phyloP scores from a whole-genome alignment of 1,140 invertebrate species.

The Drosophila repleta region DNA sequence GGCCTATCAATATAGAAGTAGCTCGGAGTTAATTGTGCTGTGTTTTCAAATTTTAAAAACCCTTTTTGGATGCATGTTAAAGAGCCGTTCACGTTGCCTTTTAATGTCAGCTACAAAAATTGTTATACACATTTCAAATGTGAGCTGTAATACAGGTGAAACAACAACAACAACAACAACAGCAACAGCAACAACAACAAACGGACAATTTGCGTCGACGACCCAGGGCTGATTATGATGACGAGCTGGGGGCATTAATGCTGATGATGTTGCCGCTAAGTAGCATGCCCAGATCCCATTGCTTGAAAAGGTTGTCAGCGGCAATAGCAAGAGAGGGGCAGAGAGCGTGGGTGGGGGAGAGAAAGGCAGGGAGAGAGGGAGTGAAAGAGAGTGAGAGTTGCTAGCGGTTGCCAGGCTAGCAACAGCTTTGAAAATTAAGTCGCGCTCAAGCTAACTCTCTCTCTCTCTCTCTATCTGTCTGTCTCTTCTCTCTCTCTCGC shows the following conservation, averaged over 20 bases:
- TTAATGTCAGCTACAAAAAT: constrained; percentile 47
- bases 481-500: constrained; percentile 5
- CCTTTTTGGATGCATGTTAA: constrained; percentile 20
- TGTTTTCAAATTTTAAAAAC: not conserved
- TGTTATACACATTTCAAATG: constrained; percentile 59
- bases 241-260: constrained; percentile 77
- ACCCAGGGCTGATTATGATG: constrained; percentile 70
- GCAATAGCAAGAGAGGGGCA: not conserved
- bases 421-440: constrained; percentile 44
- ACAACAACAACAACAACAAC: constrained; percentile 8
- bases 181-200: constrained; percentile 23
- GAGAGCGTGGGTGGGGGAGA: constrained; percentile 1
- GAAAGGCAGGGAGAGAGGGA: not conserved
- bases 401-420: constrained; percentile 61
- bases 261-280: constrained; percentile 78
- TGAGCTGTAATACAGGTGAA: not conserved
- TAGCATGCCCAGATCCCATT: constrained; percentile 70
- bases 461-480: constrained; percentile 8
- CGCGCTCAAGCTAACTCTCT: constrained; percentile 11
- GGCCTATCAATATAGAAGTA: not conserved
- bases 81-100: constrained; percentile 7
- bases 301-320: not conserved
- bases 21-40: not conserved
- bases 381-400: constrained; percentile 42
- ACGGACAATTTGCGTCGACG: constrained; percentile 64